Conservation (phyloP, 1,140 invertebrate species). For the Drosophila kurseongensis region DNA sequence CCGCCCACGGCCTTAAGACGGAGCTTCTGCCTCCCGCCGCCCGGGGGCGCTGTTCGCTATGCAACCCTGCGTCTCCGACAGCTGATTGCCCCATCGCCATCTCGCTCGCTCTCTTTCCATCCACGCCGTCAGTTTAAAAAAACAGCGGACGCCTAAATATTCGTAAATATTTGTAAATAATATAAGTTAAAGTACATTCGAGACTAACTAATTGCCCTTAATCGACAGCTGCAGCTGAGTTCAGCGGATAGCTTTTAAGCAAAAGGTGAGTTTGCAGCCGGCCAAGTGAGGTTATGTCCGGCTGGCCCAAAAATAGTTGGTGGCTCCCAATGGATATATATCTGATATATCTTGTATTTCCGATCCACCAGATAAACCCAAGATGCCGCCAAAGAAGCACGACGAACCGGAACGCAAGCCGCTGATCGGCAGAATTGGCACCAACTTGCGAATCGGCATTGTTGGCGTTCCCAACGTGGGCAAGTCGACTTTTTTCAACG, state of each 20-base stretch:
- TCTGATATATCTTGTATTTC: conserved; percentile 7
- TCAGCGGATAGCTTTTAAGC: conserved; percentile 5
- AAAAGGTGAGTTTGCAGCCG: conserved; percentile 15
- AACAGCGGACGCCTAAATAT: conserved; percentile 6
- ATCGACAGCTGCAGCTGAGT: conserved; percentile 13
- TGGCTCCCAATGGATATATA: conserved; percentile 9
- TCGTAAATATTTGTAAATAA: conserved; percentile 43
- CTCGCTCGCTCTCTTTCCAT: conserved; percentile 47
- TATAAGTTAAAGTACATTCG: not conserved
- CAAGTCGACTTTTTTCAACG: conserved; percentile 99
- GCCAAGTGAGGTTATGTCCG: conserved; percentile 43
- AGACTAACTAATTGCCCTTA: not conserved
- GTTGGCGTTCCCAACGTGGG: conserved; percentile 97
- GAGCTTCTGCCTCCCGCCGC: conserved; percentile 19
- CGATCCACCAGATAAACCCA: conserved; percentile 2
- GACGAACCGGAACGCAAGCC: conserved; percentile 94
- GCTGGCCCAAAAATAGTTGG: conserved; percentile 15
- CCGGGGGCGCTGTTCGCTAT: conserved; percentile 12
- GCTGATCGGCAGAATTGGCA: conserved; percentile 98
- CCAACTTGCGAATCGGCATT: conserved; percentile 98
- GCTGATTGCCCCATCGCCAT: conserved; percentile 9
- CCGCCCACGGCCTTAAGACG: not conserved
- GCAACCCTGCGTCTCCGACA: conserved; percentile 10
- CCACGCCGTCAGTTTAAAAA: conserved; percentile 51
- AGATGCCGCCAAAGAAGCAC: conserved; percentile 98